Evolutionary conservation across 2,113 vertebrate species (phyloP).

Genomic region (Actenoides hombroni): DNA sequence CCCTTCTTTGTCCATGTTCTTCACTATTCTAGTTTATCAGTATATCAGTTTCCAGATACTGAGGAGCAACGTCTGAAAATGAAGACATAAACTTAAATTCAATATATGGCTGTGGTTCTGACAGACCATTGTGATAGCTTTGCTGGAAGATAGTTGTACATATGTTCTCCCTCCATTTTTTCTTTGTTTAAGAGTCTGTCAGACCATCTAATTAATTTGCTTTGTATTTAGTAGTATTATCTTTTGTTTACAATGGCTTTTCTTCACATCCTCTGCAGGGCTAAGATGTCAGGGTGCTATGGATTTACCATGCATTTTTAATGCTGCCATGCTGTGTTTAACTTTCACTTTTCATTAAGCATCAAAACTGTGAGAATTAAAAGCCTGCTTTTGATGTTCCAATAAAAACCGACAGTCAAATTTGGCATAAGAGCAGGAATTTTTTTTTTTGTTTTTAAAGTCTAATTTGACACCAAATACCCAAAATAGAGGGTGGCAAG

Average conservation of each 20-base stretch:
- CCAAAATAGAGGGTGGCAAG: neutral
- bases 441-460: slow-evolving; percentile 3
- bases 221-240: slow-evolving; percentile 62
- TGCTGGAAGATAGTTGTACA: neutral
- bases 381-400: slow-evolving; percentile 77
- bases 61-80: neutral
- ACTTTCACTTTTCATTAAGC: slow-evolving; percentile 82
- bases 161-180: slow-evolving; percentile 30
- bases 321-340: slow-evolving; percentile 81
- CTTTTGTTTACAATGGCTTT: slow-evolving; percentile 70
- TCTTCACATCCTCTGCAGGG: slow-evolving; percentile 64
- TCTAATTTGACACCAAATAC: slow-evolving; percentile 56
- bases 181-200: slow-evolving; percentile 52
- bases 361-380: slow-evolving; percentile 83
- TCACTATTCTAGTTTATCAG: neutral
- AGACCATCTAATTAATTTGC: slow-evolving; percentile 54
- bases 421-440: slow-evolving; percentile 74
- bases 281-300: slow-evolving; percentile 69
- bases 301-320: slow-evolving; percentile 76
- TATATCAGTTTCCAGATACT: neutral
- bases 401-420: slow-evolving; percentile 76
- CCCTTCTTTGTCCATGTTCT: neutral
- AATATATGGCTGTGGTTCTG: neutral
- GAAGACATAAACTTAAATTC: neutral
- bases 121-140: slow-evolving; percentile 8